Conservation (phyloP, 2,797 vertebrate genomes). For the Rhynchonycteris naso region DNA sequence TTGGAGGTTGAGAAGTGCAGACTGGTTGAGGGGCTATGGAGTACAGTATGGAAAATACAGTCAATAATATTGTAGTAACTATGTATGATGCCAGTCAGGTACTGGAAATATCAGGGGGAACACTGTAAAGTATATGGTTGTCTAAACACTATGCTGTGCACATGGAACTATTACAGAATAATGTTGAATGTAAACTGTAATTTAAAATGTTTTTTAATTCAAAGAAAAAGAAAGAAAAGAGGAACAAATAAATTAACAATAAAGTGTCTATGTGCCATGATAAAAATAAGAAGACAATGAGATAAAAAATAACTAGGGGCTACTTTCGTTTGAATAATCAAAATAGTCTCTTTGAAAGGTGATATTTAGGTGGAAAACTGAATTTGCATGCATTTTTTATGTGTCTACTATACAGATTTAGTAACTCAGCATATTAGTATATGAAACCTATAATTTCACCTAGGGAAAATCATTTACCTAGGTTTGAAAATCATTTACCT, state of each 20-base stretch:
- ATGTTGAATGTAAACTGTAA: too few relatives aligned
- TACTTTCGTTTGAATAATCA: slow-evolving; percentile 7
- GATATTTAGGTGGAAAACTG: not conserved
- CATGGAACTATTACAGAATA: not conserved
- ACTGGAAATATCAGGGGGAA: not conserved
- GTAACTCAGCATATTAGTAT: slow-evolving; percentile 1
- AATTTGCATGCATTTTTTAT: slow-evolving; percentile 46
- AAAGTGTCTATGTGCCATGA: not conserved
- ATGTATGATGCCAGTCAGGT: not conserved
- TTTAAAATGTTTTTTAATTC: too few relatives aligned
- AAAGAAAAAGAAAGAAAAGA: not conserved
- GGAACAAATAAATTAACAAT: not conserved
- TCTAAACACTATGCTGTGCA: not conserved
- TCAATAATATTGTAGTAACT: not conserved
- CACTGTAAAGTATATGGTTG: not conserved
- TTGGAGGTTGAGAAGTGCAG: not conserved
- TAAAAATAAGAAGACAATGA: slow-evolving; percentile 24
- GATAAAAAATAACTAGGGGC: not conserved
- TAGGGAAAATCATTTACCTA: slow-evolving; percentile 58
- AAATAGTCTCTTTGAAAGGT: not conserved
- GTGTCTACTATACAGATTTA: not conserved
- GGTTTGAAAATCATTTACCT: not conserved
- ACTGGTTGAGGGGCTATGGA: not conserved
- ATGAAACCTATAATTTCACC: slow-evolving; percentile 20
- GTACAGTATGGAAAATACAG: not conserved